These are phyloP conservation scores for Cyprinodon diabolis DNA, from an alignment of 2,797 vertebrate species.

Conservation along the genomic window DNA sequence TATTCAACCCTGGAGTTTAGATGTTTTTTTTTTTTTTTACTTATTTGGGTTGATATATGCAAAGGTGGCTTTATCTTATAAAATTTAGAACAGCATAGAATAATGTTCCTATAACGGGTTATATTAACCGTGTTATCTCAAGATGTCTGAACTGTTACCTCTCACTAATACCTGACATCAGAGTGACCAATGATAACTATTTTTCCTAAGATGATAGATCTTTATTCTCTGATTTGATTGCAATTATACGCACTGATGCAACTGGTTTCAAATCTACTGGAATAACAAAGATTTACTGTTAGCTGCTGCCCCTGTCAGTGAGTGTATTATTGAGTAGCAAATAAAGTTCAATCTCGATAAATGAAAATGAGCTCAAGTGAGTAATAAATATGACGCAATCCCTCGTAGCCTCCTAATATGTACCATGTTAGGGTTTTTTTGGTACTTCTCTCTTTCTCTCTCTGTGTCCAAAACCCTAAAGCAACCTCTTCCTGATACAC, in stretches of 20 bases:
- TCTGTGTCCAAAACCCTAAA: slow-evolving; percentile 19
- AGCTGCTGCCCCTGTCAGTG: neutral
- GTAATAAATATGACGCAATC: slow-evolving; percentile 6
- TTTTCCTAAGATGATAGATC: neutral
- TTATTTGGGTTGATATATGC: neutral
- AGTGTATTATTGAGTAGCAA: slow-evolving; percentile 1
- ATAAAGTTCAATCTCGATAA: neutral
- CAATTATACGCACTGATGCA: neutral
- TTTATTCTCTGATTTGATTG: neutral
- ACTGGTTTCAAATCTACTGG: neutral
- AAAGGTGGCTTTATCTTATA: neutral
- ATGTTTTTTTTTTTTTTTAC: neutral
- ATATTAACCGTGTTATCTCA: neutral
- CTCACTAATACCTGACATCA: neutral
- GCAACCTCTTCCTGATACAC: slow-evolving; percentile 22
- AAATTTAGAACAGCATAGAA: neutral
- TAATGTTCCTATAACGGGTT: neutral
- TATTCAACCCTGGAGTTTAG: neutral
- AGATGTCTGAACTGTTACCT: neutral
- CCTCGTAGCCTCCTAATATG: neutral
- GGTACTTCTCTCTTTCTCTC: slow-evolving; percentile 8
- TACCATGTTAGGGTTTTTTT: neutral
- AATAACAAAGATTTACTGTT: neutral
- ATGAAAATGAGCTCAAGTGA: slow-evolving; percentile 6
- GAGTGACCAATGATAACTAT: neutral